phyloP scores from a whole-genome alignment of 2,113 vertebrate species.

The Sciurus niger region DNA sequence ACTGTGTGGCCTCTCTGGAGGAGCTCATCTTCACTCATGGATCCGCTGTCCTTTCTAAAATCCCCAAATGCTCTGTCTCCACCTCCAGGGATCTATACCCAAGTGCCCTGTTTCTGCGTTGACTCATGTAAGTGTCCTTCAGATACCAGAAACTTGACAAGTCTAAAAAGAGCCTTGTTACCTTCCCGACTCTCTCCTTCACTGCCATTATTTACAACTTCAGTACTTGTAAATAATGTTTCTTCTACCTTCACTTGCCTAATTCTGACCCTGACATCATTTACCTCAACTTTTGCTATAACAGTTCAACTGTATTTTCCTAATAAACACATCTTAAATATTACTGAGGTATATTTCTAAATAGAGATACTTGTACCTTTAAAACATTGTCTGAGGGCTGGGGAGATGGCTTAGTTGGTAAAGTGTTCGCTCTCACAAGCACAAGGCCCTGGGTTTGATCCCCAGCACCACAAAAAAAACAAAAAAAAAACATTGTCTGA shows the following conservation, averaged over 20 bases:
- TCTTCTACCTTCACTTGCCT: neutral
- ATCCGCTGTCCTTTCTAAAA: neutral
- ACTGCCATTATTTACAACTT: neutral
- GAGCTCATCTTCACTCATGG: neutral
- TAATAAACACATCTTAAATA: neutral
- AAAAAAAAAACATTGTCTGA: slow-evolving; percentile 6
- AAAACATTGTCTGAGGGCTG: slow-evolving; percentile 6
- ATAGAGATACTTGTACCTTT: neutral
- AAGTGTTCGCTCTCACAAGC: no score
- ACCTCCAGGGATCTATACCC: neutral
- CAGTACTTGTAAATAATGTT: neutral
- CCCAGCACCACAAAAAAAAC: no score
- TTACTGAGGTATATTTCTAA: neutral
- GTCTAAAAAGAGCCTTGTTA: neutral
- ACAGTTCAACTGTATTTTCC: slow-evolving; percentile 19
- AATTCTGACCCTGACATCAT: neutral
- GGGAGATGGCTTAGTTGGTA: no score
- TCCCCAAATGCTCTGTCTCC: neutral
- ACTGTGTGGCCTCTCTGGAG: neutral
- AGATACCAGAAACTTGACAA: neutral
- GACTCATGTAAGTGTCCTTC: neutral
- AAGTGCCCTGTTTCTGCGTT: no score
- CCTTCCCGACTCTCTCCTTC: neutral
- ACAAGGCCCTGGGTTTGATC: no score
- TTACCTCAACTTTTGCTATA: neutral